Conservation (phyloP, 1,140 invertebrate species). For the Zaprionus camerounensis region DNA sequence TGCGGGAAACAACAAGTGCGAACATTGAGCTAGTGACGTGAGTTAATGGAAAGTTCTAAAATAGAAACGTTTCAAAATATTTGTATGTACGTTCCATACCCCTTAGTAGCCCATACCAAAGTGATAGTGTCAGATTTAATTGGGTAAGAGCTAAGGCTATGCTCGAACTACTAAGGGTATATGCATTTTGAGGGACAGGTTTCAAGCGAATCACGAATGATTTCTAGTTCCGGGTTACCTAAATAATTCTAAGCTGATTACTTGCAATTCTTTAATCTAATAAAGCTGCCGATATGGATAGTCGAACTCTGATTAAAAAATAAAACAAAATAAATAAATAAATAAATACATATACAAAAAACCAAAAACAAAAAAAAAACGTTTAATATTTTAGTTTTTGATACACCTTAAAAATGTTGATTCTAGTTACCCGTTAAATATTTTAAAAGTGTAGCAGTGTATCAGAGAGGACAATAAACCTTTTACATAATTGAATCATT, state of each 20-base stretch:
- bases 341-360: neutral
- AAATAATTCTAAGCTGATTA: too few species aligned
- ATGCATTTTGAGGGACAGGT: neutral
- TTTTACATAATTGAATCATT: neutral
- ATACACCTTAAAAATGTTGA: neutral
- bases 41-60: constrained; percentile 1
- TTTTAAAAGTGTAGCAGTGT: neutral
- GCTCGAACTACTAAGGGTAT: neutral
- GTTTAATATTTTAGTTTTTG: neutral
- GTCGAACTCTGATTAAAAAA: too few species aligned
- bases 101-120: neutral
- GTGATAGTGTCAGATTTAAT: neutral
- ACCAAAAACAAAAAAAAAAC: neutral
- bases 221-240: too few species aligned
- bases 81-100: neutral
- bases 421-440: neutral
- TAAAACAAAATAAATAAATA: too few species aligned
- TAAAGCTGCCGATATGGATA: too few species aligned
- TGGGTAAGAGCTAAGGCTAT: neutral
- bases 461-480: neutral
- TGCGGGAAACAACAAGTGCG: neutral
- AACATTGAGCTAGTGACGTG: constrained; percentile 1
- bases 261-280: too few species aligned
- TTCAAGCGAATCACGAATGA: too few species aligned
- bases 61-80: neutral